Base-by-base conservation (phyloP, 2,888 invertebrate species). In the Metellina segmentata region DNA sequence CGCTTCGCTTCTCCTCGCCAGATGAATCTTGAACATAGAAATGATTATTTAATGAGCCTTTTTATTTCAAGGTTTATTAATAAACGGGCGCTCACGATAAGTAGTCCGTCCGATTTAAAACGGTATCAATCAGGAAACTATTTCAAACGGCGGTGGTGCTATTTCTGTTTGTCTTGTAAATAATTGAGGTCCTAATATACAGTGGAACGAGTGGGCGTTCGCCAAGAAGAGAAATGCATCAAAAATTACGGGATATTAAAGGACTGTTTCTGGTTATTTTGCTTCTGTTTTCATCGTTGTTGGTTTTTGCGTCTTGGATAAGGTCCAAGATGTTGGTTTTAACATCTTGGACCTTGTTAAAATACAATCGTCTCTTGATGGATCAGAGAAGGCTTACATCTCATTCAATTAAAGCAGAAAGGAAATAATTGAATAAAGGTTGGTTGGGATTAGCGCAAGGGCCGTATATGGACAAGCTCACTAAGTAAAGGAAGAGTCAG, bases 21-120 rank as follows among this genome's bases (percentile, higher is more conserved):
- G 81, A 81, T 88, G 61, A 81, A 88, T 74, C 61, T 69, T 88
- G 72, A 88, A 88, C 81, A 88, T 69, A n/a, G 61, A 88, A 88
- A 81, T 88, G 72, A 88, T 81, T 88, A 74, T 74, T 88, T 88
- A 49, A 88, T 61, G 48, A 19, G 69, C 20, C 16, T 74, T 20
- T 81, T 20, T 81, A 61, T 88, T 81, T 88, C 81, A 88, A 88
- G 74, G 61, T 51, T 70, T 81, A 81, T 75, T 81, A 88, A 81
- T 74, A 81, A 88, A 34, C 16, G 69, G 49, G 72, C 34, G 11
- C 49, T 49, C 51, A 48, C 74, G 20, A 79, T 72, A 79, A 79
- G 71, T 74, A 81, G 51, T 48, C 49, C 75, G 51, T 48, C 49
- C 75, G 70, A 52, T 48, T 79, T 87, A 61, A 77, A 85, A 87